Evolutionary conservation across 2,888 invertebrate genomes (phyloP).

Genomic region (Tachina lurida): DNA sequence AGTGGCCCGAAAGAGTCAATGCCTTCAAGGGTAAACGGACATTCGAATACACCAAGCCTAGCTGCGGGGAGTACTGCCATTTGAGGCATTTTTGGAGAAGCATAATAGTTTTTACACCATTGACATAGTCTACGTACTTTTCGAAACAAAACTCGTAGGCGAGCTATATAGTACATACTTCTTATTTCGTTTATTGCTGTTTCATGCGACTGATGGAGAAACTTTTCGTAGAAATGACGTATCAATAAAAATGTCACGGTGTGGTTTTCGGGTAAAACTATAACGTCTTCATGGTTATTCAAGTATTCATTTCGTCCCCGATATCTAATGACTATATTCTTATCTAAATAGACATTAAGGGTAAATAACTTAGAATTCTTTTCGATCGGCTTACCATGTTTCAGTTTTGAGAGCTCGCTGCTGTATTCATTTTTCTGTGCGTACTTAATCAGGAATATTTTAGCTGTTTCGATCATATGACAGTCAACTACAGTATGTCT

Average conservation of each 20-base stretch:
- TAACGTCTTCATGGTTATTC: conserved; percentile 40
- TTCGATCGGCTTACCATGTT: background rate
- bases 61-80: conserved; percentile 46
- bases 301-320: background rate
- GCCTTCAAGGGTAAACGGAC: conserved; percentile 70
- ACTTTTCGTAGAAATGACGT: conserved; percentile 35
- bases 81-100: background rate
- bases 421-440: background rate
- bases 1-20: conserved; percentile 72
- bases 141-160: conserved; percentile 54
- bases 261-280: too few relatives aligned
- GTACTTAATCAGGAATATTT: background rate
- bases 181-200: conserved; percentile 36
- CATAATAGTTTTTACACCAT: conserved; percentile 64
- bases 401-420: background rate
- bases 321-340: background rate
- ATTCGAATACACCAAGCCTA: conserved; percentile 60
- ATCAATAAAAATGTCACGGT: background rate
- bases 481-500: background rate
- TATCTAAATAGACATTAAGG: background rate
- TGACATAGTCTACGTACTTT: conserved; percentile 61
- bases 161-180: conserved; percentile 52
- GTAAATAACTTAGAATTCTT: background rate
- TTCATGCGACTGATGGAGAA: conserved; percentile 48
- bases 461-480: background rate